Percentiles rank a stretch among this genome's conserved stretches.
These are phyloP conservation scores for Octomys mimax DNA, from an alignment of 2,797 vertebrate species.

Conservation along the genomic window DNA sequence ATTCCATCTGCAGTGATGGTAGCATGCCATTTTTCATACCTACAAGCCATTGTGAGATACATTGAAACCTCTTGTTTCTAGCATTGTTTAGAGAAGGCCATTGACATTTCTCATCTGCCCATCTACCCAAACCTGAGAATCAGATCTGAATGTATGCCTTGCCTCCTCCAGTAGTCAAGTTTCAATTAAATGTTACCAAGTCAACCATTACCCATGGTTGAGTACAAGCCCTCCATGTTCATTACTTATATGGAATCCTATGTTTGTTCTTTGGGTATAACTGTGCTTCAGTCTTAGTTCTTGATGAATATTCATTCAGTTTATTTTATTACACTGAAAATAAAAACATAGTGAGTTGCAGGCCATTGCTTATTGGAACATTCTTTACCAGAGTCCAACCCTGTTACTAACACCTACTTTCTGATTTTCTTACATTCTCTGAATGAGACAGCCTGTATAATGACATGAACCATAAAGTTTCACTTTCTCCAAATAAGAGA, in stretches of 20 bases:
- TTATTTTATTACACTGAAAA: background rate
- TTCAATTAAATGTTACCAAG: background rate
- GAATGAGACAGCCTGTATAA: background rate
- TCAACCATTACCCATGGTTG: background rate
- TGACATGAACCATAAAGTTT: background rate
- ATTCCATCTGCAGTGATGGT: background rate
- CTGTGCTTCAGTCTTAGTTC: background rate
- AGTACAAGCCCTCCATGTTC: fast-evolving
- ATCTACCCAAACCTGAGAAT: background rate
- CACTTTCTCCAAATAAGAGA: background rate
- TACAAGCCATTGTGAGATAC: background rate
- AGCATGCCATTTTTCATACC: background rate
- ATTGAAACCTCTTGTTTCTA: background rate
- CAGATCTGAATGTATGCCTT: background rate
- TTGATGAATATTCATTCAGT: background rate
- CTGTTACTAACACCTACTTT: background rate
- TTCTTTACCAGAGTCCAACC: background rate
- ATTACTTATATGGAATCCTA: background rate
- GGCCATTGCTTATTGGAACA: background rate
- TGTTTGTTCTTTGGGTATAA: background rate
- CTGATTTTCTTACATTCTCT: background rate
- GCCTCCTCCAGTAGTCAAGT: background rate
- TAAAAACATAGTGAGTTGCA: background rate
- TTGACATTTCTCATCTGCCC: background rate
- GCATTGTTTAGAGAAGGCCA: background rate